These are phyloP conservation scores for Thaumetopoea pityocampa DNA, from an alignment of 1,140 invertebrate species.

Conservation along the genomic window DNA sequence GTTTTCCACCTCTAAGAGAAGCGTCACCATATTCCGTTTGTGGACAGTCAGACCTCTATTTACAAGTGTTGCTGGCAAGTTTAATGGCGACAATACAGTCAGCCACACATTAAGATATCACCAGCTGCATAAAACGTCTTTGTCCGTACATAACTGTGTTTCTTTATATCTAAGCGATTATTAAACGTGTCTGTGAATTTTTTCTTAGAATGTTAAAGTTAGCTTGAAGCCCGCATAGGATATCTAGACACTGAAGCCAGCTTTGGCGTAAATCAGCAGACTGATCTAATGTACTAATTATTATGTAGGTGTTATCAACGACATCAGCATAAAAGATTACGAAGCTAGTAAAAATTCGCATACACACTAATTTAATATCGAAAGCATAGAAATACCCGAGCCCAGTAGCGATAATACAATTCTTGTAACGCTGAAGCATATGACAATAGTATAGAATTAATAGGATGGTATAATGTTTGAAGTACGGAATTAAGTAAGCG, in stretches of 20 bases:
- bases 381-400: constrained; percentile 74
- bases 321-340: constrained; percentile 68
- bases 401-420: constrained; percentile 65
- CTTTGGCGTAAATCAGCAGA: constrained; percentile 66
- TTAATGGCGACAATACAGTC: constrained; percentile 1
- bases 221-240: constrained; percentile 73
- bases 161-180: constrained; percentile 14
- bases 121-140: constrained; percentile 5
- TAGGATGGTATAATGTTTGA: constrained; percentile 66
- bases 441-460: constrained; percentile 70
- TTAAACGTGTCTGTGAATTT: constrained; percentile 15
- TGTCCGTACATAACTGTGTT: constrained; percentile 8
- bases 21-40: constrained; percentile 3
- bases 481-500: constrained; percentile 59
- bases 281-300: constrained; percentile 70
- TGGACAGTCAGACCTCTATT: constrained; percentile 9
- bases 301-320: constrained; percentile 61
- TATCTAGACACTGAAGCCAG: constrained; percentile 74
- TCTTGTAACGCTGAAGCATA: constrained; percentile 73
- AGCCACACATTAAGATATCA: constrained; percentile 3
- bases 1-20: constrained; percentile 8
- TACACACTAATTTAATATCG: constrained; percentile 74
- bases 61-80: constrained; percentile 12
- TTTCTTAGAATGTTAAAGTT: constrained; percentile 50
- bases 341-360: constrained; percentile 71